Evolutionary conservation across 2,888 invertebrate genomes (phyloP), one percentile per base, ranked within the genome.

Genomic region (Cetonia aurata): DNA sequence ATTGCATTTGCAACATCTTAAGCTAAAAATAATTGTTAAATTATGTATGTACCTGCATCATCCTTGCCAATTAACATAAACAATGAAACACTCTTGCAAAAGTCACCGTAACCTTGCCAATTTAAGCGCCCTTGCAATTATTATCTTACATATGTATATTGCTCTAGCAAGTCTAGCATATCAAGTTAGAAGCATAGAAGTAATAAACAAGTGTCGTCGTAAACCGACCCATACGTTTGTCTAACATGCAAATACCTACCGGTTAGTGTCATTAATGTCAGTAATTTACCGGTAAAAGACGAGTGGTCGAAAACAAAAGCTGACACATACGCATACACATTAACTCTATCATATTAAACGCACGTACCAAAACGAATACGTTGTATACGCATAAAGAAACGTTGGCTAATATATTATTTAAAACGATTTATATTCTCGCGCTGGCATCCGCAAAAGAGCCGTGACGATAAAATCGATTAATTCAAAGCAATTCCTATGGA

Each of bases 331-430:
- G 37, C 52, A 37, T 8, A 37, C 4, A 37, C 37, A 37, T 10
- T 48, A 10, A 55, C n/a, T 15, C 33, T 13, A n/a, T 55, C 6
- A 55, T 31, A 56, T 57, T 17, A 42, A 57, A 57, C 57, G 57
- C 57, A 55, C 33, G 33, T 33, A 48, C 48, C 4, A 37, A 9
- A 37, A 9, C 55, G 8, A 12, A 60, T 60, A 60, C 13, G 15
- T 6, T 4, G 15, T 9, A 17, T 13, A 50, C n/a, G 46, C 60
- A 31, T 44, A 46, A n/a, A 31, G 10, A 48, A 15, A 48, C 17
- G 25, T 65, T 50, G 41, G 37, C 50, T 65, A 65, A 65, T 65
- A 50, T 65, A 65, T 65, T 65, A 65, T 65, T 65, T 50, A 65
- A 50, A 50, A 46, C 62, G 50, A 65, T 65, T 65, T 65, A 65